Evolutionary conservation across 2,888 invertebrate species (phyloP).

Genomic region (Tetranychus truncatus): DNA sequence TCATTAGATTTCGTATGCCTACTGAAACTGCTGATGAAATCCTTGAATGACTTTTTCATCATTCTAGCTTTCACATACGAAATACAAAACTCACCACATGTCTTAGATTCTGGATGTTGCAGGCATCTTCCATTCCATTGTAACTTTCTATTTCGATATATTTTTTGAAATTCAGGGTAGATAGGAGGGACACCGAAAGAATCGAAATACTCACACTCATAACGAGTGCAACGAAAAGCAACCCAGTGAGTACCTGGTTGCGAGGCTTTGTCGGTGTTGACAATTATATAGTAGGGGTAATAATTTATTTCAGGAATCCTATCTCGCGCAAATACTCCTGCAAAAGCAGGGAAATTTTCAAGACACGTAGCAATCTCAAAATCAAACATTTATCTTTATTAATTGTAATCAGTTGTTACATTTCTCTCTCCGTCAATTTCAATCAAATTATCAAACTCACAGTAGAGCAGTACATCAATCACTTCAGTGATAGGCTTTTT

Average conservation of each 20-base stretch:
- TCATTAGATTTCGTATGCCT: too few species aligned
- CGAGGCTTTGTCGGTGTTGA: conserved; percentile 3
- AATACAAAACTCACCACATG: too few species aligned
- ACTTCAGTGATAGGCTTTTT: background rate
- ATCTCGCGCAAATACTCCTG: conserved; percentile 10
- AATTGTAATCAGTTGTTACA: background rate
- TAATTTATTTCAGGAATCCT: background rate
- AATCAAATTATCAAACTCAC: conserved; percentile 14
- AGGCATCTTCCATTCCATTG: too few species aligned
- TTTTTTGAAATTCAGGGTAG: background rate
- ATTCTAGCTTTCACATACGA: too few species aligned
- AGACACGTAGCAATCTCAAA: background rate
- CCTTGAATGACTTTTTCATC: too few species aligned
- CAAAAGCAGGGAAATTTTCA: background rate
- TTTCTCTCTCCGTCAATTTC: background rate
- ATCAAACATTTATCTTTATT: background rate
- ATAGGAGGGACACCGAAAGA: conserved; percentile 16
- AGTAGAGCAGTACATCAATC: background rate
- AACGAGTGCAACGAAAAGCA: background rate
- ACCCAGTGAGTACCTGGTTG: conserved; percentile 17
- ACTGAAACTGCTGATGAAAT: too few species aligned
- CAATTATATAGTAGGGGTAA: background rate
- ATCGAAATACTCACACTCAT: conserved; percentile 18
- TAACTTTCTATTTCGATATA: too few species aligned
- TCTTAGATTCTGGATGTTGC: too few species aligned